These are phyloP conservation scores for Rhimphoctona megacephalus DNA, from an alignment of 2,888 invertebrate genomes.

Conservation along the genomic window DNA sequence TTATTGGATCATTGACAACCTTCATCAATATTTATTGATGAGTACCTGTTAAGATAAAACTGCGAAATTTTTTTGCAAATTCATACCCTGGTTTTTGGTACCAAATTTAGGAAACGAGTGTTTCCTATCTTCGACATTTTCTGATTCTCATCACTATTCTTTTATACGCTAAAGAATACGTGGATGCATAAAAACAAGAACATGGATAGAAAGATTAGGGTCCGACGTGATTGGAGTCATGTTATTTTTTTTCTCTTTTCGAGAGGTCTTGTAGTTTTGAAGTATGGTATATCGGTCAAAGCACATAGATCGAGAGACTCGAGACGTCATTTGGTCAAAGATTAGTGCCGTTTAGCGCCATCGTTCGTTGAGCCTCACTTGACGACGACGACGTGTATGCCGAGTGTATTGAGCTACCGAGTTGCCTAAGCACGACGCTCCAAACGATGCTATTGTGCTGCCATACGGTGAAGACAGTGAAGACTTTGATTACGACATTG, in stretches of 20 bases:
- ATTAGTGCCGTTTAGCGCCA: constrained; percentile 71
- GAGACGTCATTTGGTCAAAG: constrained; percentile 64
- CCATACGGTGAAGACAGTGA: constrained; percentile 76
- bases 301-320: constrained; percentile 49
- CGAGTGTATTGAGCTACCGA: constrained; percentile 48
- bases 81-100: no score
- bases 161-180: background rate
- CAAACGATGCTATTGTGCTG: constrained; percentile 81
- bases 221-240: background rate
- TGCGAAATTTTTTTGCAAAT: no score
- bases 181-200: background rate
- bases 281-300: constrained; percentile 19
- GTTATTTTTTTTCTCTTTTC: background rate
- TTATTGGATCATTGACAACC: no score
- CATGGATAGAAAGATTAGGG: constrained; percentile 1
- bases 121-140: background rate
- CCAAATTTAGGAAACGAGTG: no score
- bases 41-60: no score
- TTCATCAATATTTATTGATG: no score
- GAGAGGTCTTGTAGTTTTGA: background rate
- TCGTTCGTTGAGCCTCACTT: constrained; percentile 56
- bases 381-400: constrained; percentile 30
- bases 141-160: background rate
- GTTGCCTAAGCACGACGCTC: constrained; percentile 60
- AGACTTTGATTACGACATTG: constrained; percentile 83